phyloP scores from a whole-genome alignment of 1,140 invertebrate species.

The Potamilus streckersoni region DNA sequence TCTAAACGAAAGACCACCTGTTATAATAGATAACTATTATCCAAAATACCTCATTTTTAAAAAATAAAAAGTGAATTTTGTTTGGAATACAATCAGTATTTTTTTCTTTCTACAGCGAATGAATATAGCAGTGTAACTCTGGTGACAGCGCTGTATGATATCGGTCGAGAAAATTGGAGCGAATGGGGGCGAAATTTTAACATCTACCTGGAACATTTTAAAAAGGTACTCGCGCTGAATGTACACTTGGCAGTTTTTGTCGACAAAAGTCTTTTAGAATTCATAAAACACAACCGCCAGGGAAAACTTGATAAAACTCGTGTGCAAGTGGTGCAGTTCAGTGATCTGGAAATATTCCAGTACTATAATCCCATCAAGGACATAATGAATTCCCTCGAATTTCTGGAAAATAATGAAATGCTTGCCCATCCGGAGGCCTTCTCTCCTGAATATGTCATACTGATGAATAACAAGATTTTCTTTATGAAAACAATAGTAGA shows the following conservation, averaged over 20 bases:
- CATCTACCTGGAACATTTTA: conserved; percentile 17
- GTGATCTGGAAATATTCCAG: not conserved
- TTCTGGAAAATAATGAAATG: conserved; percentile 15
- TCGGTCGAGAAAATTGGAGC: conserved; percentile 17
- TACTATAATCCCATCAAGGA: conserved; percentile 9
- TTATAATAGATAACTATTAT: too few relatives aligned
- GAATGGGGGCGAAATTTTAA: conserved; percentile 14
- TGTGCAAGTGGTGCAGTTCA: too few relatives aligned
- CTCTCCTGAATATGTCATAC: conserved; percentile 23
- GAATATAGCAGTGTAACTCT: conserved; percentile 10
- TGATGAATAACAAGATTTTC: conserved; percentile 29
- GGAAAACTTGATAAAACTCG: too few relatives aligned
- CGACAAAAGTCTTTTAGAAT: conserved; percentile 5
- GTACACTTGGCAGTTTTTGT: conserved; percentile 21
- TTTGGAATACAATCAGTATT: too few relatives aligned
- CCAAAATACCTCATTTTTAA: too few relatives aligned
- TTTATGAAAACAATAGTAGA: conserved; percentile 8
- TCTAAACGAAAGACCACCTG: too few relatives aligned
- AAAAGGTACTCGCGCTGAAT: conserved; percentile 16
- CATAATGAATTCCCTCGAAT: conserved; percentile 18
- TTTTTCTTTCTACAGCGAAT: not conserved
- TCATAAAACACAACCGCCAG: not conserved
- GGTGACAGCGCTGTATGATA: conserved; percentile 32
- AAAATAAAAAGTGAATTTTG: too few relatives aligned
- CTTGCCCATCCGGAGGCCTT: conserved; percentile 30